phyloP scores from a whole-genome alignment of 2,797 vertebrate genomes.

The Loris lydekkerianus region DNA sequence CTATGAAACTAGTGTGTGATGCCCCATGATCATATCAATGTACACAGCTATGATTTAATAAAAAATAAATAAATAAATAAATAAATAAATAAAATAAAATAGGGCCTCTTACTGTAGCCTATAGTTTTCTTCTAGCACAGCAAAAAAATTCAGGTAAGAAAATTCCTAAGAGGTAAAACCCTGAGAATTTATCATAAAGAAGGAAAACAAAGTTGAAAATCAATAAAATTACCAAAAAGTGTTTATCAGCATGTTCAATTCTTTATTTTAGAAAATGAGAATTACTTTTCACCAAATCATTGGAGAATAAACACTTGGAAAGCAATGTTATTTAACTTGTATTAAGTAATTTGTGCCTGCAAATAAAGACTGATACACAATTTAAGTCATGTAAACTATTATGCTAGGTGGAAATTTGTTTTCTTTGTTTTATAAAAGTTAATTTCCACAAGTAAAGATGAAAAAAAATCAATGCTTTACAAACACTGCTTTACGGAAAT shows the following conservation, averaged over 20 bases:
- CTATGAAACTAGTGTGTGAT: no score
- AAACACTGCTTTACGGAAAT: not conserved
- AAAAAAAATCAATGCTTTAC: slow-evolving; percentile 41
- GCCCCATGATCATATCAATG: no score
- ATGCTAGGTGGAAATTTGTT: slow-evolving; percentile 40
- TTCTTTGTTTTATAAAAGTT: slow-evolving; percentile 70
- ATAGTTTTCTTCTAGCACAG: not conserved
- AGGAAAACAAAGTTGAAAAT: slow-evolving; percentile 58
- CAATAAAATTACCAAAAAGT: not conserved
- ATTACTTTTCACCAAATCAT: slow-evolving; percentile 50
- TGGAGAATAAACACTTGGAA: slow-evolving; percentile 54
- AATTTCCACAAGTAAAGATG: slow-evolving; percentile 58
- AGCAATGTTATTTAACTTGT: slow-evolving; percentile 63
- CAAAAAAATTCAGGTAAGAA: not conserved
- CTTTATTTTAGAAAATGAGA: slow-evolving; percentile 60
- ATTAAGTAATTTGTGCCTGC: slow-evolving; percentile 61
- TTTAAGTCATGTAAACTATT: slow-evolving; percentile 50
- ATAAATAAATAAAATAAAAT: not conserved
- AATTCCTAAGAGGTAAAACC: slow-evolving; percentile 46
- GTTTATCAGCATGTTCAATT: slow-evolving; percentile 38
- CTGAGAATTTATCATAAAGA: not conserved
- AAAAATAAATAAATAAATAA: no score
- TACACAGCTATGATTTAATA: no score
- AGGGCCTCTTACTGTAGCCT: not conserved
- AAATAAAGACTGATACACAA: slow-evolving; percentile 31